Evolutionary conservation across 2,113 vertebrate genomes (phyloP), one percentile per base, ranked within the genome.

Genomic region (Hiodon alosoides): DNA sequence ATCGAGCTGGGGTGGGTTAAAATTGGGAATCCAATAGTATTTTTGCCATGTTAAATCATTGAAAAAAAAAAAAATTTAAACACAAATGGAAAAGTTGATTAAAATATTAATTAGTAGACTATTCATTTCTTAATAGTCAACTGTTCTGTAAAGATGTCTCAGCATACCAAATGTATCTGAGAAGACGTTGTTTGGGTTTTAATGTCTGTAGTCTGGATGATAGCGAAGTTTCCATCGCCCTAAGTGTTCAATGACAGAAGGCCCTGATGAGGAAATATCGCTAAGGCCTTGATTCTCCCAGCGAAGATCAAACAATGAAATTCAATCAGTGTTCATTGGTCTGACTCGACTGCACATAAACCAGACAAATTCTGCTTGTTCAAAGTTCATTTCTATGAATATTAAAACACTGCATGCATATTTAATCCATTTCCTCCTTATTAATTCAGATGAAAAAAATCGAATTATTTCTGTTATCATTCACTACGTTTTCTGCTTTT

Each of bases 371-470:
- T 69, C 90, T 85, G 83, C 84, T 89, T 87, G 88, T 90, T 87
- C 87, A 89, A 92, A 90, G 90, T 90, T 89, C 85, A 90, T 84
- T 91, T 90, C 87, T 89, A 91, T 89, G 86, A 90, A 91, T 90
- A 90, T 91, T 90, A 91, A 87, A 91, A 81, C 79, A 81, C 79
- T 82, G 82, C 81, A 86, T 91, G 85, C 90, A 92, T 90, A 86
- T 89, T 91, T 91, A 73, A 91, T 91, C 85, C 85, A 87, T 87
- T 85, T 87, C 83, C 80, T 86, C 84, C 84, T 89, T 87, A 89
- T 91, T 91, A 91, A 91, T 90, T 86, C 88, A 92, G 79, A 89
- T 83, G 85, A 57, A 78, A 79, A 82, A 81, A 87, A 88, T 82
- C 78, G 84, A 82, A 81, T 83, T 83, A 81, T 75, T 59, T 78